Evolutionary conservation across 2,113 vertebrate species (phyloP), one percentile per base, ranked within the genome.

Genomic region (Xenotilapia longispinis): DNA sequence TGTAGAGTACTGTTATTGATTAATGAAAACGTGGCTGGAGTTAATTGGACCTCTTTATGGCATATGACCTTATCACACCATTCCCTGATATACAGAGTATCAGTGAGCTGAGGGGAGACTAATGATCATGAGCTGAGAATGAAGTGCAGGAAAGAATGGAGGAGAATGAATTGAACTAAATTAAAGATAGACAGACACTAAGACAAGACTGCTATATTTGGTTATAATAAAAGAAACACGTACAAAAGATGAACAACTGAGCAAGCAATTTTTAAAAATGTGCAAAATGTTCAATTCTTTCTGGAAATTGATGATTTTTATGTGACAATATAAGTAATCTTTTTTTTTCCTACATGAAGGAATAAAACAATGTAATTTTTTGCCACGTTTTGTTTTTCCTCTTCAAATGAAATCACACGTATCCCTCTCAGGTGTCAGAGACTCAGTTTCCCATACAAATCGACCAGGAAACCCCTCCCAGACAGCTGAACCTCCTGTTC

Each of bases 401-500:
- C 11, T 55, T 70, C 42, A 40, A 51, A 15, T 88, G 54, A 63
- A 81, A 53, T 83, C 33, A 93, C 82, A 88, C 17, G 11, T 89
- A 87, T 60, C 8, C 4, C 54, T 45, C 94, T 13, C 51, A 97
- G 98, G 98, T n/a, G 98, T 99, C 83, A 95, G 98, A 91, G 98
- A 99, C 84, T 98, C 97, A 0, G 98, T 99, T 91, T 99, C 98
- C 12, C 97, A 97, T 82, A 98, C 97, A 0, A 96, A 95, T 11
- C 97, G 96, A 81, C 97, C 96, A 1, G 96, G 95, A 15, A 87
- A 89, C 38, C 89, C 93, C 5, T 95, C 96, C 3, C 96, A 96
- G 87, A 91, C 97, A 0, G 96, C 97, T 2, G 97, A 98, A 4
- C 98, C 97, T 1, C 98, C 97, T 0, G 51, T 97, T 45, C 95